Conservation (phyloP, 2,888 invertebrate genomes). For the Nomada ruficornis region DNA sequence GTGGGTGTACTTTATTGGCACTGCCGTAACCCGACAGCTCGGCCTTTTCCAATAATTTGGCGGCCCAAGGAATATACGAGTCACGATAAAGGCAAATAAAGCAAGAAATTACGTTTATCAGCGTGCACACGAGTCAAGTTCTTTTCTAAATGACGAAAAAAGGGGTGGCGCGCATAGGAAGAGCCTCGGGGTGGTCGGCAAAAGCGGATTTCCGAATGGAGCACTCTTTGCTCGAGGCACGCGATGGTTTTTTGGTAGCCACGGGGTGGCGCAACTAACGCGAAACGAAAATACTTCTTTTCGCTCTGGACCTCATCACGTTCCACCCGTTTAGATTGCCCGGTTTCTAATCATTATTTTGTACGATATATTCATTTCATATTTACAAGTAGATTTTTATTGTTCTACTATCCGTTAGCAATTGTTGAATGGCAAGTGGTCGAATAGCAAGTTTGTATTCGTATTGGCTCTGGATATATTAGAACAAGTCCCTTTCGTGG, state of each 20-base stretch:
- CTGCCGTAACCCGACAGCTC: not conserved
- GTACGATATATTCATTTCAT: not conserved
- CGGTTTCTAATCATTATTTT: conserved; percentile 60
- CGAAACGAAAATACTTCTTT: conserved; percentile 53
- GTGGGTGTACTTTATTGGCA: not conserved
- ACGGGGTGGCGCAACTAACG: conserved; percentile 38
- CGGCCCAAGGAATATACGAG: not conserved
- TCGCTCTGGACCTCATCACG: conserved; percentile 18
- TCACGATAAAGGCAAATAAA: not conserved
- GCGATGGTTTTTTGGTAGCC: conserved; percentile 37
- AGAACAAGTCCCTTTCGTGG: no score
- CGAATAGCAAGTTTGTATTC: no score
- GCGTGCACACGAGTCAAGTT: not conserved
- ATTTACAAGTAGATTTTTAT: no score
- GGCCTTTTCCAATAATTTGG: not conserved
- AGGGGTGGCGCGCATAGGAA: conserved; percentile 11
- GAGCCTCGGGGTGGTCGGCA: conserved; percentile 31
- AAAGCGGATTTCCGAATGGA: conserved; percentile 53
- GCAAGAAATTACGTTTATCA: conserved; percentile 20
- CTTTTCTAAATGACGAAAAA: not conserved
- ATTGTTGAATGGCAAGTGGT: no score
- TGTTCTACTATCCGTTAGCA: no score
- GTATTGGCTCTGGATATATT: no score
- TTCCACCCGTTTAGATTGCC: conserved; percentile 62
- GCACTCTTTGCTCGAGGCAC: conserved; percentile 42